Evolutionary conservation across 2,888 invertebrate genomes (phyloP).

Genomic region (Nycteola revayana): DNA sequence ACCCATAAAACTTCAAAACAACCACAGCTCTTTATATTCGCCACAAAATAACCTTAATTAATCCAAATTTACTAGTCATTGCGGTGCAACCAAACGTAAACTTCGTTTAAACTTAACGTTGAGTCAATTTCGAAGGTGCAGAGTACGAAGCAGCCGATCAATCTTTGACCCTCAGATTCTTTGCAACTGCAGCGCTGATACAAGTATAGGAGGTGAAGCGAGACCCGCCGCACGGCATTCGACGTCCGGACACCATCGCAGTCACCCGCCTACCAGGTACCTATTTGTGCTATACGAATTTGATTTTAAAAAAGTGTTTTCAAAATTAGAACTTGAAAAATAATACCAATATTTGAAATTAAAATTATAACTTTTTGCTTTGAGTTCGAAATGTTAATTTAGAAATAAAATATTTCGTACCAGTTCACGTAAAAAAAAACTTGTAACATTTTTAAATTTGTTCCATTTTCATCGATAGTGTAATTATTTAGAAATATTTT

Average conservation of each 20-base stretch:
- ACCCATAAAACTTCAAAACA: no score
- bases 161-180: constrained; percentile 47
- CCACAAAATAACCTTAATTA: constrained; percentile 21
- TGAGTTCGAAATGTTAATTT: constrained; percentile 4
- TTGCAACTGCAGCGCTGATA: constrained; percentile 53
- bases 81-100: constrained; percentile 22
- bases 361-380: constrained; percentile 1
- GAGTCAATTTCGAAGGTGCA: constrained; percentile 44
- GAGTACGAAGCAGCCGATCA: constrained; percentile 45
- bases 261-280: constrained; percentile 50
- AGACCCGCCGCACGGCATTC: constrained; percentile 61
- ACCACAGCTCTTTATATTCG: constrained; percentile 2
- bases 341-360: neutral
- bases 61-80: constrained; percentile 26
- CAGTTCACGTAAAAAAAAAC: no score
- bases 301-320: constrained; percentile 17
- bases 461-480: no score
- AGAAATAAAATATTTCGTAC: constrained; percentile 2
- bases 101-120: constrained; percentile 33
- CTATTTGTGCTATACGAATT: constrained; percentile 19
- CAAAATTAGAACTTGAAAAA: neutral
- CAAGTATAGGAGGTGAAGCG: constrained; percentile 30
- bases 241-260: constrained; percentile 47
- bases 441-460: no score
- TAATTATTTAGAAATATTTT: no score